Conservation (phyloP, 1,140 invertebrate species). For the Rhagoletis zephyria region DNA sequence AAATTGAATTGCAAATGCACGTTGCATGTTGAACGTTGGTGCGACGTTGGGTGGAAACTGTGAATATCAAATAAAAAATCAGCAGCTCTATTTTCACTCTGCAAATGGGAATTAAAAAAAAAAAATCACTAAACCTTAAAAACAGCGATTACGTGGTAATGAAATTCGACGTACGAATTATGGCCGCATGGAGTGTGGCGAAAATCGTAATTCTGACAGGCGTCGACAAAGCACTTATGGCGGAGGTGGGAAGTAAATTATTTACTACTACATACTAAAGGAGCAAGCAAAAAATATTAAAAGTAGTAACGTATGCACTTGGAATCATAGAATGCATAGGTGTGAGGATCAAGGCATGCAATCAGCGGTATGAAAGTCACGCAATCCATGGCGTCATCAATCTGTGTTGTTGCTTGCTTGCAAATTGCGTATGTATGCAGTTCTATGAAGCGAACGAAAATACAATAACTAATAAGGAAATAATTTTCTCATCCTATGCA, state of each 20-base stretch:
- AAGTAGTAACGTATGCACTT: neutral
- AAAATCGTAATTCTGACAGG: neutral
- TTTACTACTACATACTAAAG: too few relatives aligned
- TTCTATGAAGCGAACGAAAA: too few relatives aligned
- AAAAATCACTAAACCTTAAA: neutral
- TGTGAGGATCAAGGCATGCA: slow-evolving; percentile 33
- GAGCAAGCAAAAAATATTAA: too few relatives aligned
- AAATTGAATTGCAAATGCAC: slow-evolving; percentile 31
- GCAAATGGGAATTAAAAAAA: neutral
- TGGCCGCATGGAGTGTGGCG: neutral
- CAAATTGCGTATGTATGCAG: too few relatives aligned
- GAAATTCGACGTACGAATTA: slow-evolving; percentile 6
- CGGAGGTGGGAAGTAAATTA: neutral
- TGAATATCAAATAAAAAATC: neutral
- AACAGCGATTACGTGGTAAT: neutral
- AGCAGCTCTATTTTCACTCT: neutral
- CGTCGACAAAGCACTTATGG: neutral
- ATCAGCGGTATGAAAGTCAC: slow-evolving; percentile 17
- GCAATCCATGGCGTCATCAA: slow-evolving; percentile 7
- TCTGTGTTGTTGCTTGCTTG: too few relatives aligned
- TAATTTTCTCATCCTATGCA: too few relatives aligned
- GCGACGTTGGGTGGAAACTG: neutral
- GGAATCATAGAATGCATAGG: neutral
- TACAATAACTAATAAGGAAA: too few relatives aligned
- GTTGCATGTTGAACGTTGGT: neutral